Percentiles rank a stretch among this genome's conserved stretches.
phyloP scores from a whole-genome alignment of 1,140 invertebrate species.

The Vollenhovia emeryi region DNA sequence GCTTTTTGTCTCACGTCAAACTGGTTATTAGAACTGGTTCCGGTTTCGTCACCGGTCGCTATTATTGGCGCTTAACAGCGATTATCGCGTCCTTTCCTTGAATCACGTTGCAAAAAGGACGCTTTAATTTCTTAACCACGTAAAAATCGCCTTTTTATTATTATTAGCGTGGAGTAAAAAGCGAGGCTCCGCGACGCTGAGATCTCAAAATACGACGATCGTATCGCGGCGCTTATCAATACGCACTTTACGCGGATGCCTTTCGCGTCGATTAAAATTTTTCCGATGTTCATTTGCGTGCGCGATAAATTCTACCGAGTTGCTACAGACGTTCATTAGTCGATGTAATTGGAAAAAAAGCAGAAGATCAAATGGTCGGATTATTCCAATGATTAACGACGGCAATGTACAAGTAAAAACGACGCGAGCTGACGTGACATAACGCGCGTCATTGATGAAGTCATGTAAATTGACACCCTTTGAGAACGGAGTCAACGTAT shows the following conservation, averaged over 20 bases:
- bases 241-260: neutral
- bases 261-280: neutral
- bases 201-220: neutral
- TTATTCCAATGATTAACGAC: neutral
- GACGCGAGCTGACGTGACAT: neutral
- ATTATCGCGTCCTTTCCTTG: conserved; percentile 56
- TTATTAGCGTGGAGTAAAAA: neutral
- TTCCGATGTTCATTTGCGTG: neutral
- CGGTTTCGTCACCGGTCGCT: conserved; percentile 58
- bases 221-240: neutral
- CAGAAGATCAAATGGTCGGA: neutral
- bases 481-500: neutral
- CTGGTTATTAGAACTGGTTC: conserved; percentile 70
- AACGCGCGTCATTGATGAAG: neutral
- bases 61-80: conserved; percentile 59
- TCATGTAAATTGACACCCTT: neutral
- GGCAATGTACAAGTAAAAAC: neutral
- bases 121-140: conserved; percentile 47
- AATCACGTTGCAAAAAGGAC: conserved; percentile 23
- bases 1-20: conserved; percentile 56
- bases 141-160: conserved; percentile 47
- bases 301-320: neutral
- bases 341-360: neutral
- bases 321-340: neutral
- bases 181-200: neutral